Evolutionary conservation across 37 sponge, comb jelly and placozoan species (phyloP).

Genomic region (Diacarnus erythraeanus): DNA sequence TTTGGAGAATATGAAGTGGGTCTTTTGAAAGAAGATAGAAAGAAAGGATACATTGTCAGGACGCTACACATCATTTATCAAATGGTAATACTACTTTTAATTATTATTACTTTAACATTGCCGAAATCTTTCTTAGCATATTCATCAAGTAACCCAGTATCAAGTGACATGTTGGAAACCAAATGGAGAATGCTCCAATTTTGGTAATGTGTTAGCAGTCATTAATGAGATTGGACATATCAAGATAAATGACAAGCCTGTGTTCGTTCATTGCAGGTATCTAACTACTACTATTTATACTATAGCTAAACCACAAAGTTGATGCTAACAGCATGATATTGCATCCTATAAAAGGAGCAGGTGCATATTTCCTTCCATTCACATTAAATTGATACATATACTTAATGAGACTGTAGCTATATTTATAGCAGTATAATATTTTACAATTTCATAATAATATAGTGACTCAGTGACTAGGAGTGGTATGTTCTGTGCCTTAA

Average conservation of each 20-base stretch:
- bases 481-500: constrained; percentile 76
- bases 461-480: constrained; percentile 73
- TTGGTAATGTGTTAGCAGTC: constrained; percentile 51
- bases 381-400: no score
- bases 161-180: constrained; percentile 70
- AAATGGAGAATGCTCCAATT: constrained; percentile 43
- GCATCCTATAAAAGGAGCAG: no score
- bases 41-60: constrained; percentile 32
- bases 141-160: constrained; percentile 45
- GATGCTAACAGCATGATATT: no score
- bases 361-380: no score
- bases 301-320: no score
- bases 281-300: no score
- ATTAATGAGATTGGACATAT: constrained; percentile 62
- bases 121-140: neutral
- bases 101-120: neutral
- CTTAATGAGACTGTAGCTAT: no score
- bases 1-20: constrained; percentile 28
- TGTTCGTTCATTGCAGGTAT: constrained; percentile 87
- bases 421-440: no score
- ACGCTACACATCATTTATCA: constrained; percentile 1
- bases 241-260: constrained; percentile 68
- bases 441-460: no score
- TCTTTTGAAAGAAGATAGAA: constrained; percentile 7
- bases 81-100: constrained; percentile 1